Evolutionary conservation across 2,797 vertebrate genomes (phyloP).

Genomic region (Craterocephalus amniculus): DNA sequence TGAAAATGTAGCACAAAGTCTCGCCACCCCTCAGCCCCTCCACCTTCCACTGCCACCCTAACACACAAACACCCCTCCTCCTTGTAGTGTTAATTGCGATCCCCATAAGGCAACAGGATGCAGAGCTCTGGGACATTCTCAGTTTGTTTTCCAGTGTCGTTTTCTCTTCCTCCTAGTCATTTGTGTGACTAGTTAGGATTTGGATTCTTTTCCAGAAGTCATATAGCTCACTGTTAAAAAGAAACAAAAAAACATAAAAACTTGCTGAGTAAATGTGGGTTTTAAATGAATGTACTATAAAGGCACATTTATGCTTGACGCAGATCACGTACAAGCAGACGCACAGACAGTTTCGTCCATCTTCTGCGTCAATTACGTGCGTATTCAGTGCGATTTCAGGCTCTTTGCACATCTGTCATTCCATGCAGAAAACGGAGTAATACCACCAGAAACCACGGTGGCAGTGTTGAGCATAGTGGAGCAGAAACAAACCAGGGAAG

Average conservation of each 20-base stretch:
- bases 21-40: conserved; percentile 60
- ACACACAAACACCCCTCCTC: conserved; percentile 40
- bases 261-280: neutral
- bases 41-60: conserved; percentile 29
- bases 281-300: neutral
- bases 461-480: too few relatives aligned
- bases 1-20: conserved; percentile 86
- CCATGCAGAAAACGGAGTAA: too few relatives aligned
- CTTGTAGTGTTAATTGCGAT: conserved; percentile 87
- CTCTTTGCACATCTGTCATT: too few relatives aligned
- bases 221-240: neutral
- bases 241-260: too few relatives aligned
- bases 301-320: too few relatives aligned
- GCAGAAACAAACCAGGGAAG: too few relatives aligned
- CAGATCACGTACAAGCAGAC: too few relatives aligned
- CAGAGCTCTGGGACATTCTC: conserved; percentile 69
- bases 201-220: conserved; percentile 3
- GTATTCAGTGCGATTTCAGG: too few relatives aligned
- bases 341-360: too few relatives aligned
- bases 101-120: conserved; percentile 82
- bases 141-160: conserved; percentile 79
- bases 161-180: conserved; percentile 41
- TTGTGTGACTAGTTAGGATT: conserved; percentile 10
- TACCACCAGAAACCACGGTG: too few relatives aligned
- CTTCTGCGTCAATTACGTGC: too few relatives aligned